These are phyloP conservation scores for Bombyx huttoni DNA, from an alignment of 2,888 invertebrate species.

Conservation along the genomic window DNA sequence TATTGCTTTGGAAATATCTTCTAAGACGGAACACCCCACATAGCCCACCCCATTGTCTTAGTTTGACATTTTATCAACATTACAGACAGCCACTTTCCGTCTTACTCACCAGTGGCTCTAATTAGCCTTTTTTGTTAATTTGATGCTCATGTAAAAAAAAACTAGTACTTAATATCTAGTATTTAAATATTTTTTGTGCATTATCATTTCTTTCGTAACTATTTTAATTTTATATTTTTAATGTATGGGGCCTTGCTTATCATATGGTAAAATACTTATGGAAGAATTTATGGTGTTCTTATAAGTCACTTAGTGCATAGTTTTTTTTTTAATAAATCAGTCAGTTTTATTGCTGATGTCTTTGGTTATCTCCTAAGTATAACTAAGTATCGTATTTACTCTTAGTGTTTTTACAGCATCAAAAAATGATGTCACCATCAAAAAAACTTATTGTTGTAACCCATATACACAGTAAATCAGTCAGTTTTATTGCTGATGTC, in stretches of 20 bases:
- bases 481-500: constrained; percentile 42
- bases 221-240: background rate
- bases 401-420: background rate
- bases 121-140: constrained; percentile 13
- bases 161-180: constrained; percentile 3
- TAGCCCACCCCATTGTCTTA: background rate
- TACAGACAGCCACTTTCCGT: background rate
- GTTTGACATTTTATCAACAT: background rate
- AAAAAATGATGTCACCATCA: background rate
- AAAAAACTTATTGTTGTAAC: background rate
- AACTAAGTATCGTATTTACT: background rate
- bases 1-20: background rate
- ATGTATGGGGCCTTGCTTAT: background rate
- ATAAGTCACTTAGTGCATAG: background rate
- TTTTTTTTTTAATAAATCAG: constrained; percentile 23
- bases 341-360: constrained; percentile 42
- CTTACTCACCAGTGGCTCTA: background rate
- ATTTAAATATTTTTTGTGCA: constrained; percentile 22
- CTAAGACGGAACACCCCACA: background rate
- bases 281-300: constrained; percentile 7
- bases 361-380: constrained; percentile 47
- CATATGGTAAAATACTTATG: constrained; percentile 8
- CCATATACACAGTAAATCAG: constrained; percentile 18
- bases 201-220: constrained; percentile 6
- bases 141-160: background rate